phyloP scores from a whole-genome alignment of 1,140 invertebrate genomes.

The Cherax quadricarinatus region DNA sequence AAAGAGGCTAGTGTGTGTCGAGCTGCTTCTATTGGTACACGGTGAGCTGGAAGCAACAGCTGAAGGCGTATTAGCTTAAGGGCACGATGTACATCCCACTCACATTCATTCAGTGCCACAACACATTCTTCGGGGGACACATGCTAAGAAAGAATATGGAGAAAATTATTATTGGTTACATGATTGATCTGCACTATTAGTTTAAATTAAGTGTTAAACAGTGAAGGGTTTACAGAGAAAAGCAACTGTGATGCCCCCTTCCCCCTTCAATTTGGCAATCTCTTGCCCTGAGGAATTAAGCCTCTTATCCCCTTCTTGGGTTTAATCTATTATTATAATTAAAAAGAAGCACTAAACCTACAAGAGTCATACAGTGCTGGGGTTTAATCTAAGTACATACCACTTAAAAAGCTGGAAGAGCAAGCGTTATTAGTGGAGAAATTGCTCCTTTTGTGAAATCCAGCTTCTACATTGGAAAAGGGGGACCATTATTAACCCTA shows the following conservation, averaged over 20 bases:
- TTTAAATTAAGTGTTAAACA: background rate
- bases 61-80: conserved; percentile 69
- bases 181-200: background rate
- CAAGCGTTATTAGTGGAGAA: too few species aligned
- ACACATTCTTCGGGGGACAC: conserved; percentile 88
- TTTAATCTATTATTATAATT: too few species aligned
- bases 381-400: too few species aligned
- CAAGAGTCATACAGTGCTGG: too few species aligned
- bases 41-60: conserved; percentile 53
- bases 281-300: too few species aligned
- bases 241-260: background rate
- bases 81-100: conserved; percentile 88
- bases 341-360: too few species aligned
- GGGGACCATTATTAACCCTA: too few species aligned
- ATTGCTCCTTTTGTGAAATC: too few species aligned
- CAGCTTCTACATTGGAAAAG: too few species aligned
- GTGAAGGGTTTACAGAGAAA: background rate
- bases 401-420: too few species aligned
- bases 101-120: conserved; percentile 86
- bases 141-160: conserved; percentile 76
- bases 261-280: too few species aligned
- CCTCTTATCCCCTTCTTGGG: too few species aligned
- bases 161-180: conserved; percentile 13
- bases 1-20: conserved; percentile 66
- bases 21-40: conserved; percentile 55